Percentiles rank a stretch among this genome's conserved stretches.
These are phyloP conservation scores for Branchipolynoe longqiensis DNA, from an alignment of 2,888 invertebrate species.

Conservation along the genomic window DNA sequence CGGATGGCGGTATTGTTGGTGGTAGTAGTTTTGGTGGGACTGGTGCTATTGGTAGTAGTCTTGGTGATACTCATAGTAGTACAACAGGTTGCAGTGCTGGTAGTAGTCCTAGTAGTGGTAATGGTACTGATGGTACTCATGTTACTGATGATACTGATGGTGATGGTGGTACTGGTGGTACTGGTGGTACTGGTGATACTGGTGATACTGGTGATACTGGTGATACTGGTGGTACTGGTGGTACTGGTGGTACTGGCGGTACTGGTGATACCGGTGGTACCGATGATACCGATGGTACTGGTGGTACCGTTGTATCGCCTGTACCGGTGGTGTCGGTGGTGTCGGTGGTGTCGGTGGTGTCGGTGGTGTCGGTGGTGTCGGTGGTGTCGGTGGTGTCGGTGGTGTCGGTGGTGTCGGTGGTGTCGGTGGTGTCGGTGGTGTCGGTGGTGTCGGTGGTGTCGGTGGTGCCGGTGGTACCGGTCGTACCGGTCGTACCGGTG, in stretches of 20 bases:
- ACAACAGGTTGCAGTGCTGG: neutral
- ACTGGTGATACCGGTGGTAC: neutral
- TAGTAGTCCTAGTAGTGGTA: neutral
- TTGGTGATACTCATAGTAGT: too few relatives aligned
- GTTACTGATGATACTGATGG: neutral
- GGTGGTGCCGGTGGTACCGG: neutral
- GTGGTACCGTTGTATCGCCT: neutral
- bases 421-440: neutral
- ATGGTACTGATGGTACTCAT: neutral
- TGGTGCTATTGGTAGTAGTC: neutral
- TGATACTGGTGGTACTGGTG: neutral
- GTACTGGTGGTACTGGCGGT: neutral
- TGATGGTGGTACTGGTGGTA: neutral
- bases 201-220: neutral
- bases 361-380: neutral
- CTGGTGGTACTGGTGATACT: neutral
- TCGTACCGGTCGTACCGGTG: neutral
- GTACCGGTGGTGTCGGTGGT: neutral
- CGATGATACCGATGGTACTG: neutral
- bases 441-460: neutral
- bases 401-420: neutral
- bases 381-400: neutral
- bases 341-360: neutral
- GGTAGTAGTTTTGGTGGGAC: neutral
- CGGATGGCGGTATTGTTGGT: neutral